Base-by-base conservation (phyloP, 1,140 invertebrate species). In the Pseudachorutes palmiensis region DNA sequence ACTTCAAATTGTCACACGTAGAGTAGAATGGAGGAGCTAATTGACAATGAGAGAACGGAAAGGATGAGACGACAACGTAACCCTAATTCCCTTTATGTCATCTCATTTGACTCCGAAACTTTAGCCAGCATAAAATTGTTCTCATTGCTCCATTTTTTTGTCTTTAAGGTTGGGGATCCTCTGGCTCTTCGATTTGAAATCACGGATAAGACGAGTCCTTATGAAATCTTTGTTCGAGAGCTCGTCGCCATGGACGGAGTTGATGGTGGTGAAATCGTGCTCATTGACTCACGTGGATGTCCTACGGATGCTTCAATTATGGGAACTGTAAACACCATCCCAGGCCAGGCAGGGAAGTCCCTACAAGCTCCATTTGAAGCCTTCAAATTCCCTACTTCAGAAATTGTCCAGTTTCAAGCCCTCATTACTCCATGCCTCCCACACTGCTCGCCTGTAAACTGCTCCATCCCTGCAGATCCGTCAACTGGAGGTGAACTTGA, bases 161-260 rank as follows among this genome's bases (percentile, higher is more conserved):
- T 57, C 51, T 78, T 78, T 26, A 75, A 77, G 67, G 80, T 81
- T 49, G 80, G 80, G 28, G 81, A 82, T 69, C 78, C 81, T n/a
- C 73, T 83, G 2, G 79, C 80, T 51, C 79, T 83, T 2, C 75
- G 78, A 59, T 83, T 83, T 66, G 77, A 81, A 65, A 81, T 83
- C 65, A 73, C 78, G 3, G 82, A 83, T 71, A 58, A 71, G 36
- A 75, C 78, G 67, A 80, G 79, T 32, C 82, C 82, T 1, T 83
- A 83, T 69, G 80, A 83, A 70, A 83, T 83, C 24, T 83, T 83
- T 72, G 82, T 83, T 2, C 76, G 82, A 9, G 82, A 83, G 64
- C 74, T 83, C 26, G 77, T 83, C 14, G 82, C 82, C 3, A 77
- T 82, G 74, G 82, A 83, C 70, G 82, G 82, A 1, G 74, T 79